Evolutionary conservation across 1,140 invertebrate genomes (phyloP), one percentile per base, ranked within the genome.

Genomic region (Odontomachus brunneus): DNA sequence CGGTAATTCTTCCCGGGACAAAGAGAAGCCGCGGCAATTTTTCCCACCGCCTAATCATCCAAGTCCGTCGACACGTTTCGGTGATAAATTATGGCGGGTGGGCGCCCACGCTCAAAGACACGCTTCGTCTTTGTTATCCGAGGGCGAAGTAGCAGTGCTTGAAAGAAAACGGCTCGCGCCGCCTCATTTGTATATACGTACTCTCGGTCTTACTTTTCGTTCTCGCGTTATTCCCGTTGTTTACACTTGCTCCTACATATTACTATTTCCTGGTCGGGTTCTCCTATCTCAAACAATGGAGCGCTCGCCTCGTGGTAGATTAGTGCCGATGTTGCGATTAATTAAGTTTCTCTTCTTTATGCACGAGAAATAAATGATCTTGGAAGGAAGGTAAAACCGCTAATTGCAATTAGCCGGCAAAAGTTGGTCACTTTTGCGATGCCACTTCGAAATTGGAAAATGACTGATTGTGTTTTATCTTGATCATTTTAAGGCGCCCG

Each of bases 41-140:
- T 74, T 59, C 12, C 5, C 14, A 22, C 12, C 11, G 17, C 26
- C 44, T 62, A 74, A 62, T 74, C 57, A 62, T 74, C n/a, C 14
- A 7, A 74, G 17, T 19, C 17, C 24, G 38, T 74, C 57, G 38
- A 62, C 57, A 44, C 72, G 44, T 74, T 74, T 48, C 12, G 38
- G 24, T 74, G 72, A 74, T 38, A 74, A 74, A 74, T 74, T 74
- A 74, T n/a, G 57, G 24, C 24, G 24, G 29, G 24, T 11, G 22
- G 55, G 44, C 38, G 33, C 14, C 38, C 5, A 74, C 17, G 22
- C n/a, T n/a, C n/a, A n/a, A n/a, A n/a, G 51, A 48, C 22, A 5
- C 57, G 3, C 22, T 60, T 74, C 12, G 38, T 74, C 59, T 74
- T 74, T 38, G 57, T 74, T 74, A 74, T 60, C 22, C 19, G 14